Conservation (phyloP, 2,797 vertebrate genomes). For the Cuniculus paca region DNA sequence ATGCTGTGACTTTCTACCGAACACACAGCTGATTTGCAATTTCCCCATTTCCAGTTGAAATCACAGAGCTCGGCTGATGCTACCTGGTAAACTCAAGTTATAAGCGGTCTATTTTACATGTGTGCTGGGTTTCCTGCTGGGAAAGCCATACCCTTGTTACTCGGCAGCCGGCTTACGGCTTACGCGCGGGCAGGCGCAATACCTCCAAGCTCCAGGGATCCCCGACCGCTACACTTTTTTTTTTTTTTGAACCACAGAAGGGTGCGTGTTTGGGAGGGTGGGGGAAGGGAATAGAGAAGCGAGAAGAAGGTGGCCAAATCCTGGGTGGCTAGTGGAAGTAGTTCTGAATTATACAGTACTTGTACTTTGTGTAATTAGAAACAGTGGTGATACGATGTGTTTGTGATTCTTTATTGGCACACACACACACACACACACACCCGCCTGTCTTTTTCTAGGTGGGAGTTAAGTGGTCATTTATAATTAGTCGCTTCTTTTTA, state of each 20-base stretch:
- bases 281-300: not conserved
- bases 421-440: not conserved
- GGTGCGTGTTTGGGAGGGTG: not conserved
- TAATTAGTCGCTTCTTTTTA: slow-evolving; percentile 82
- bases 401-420: slow-evolving; percentile 23
- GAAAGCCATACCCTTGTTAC: slow-evolving; percentile 51
- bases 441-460: slow-evolving; percentile 64
- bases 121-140: slow-evolving; percentile 53
- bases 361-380: slow-evolving; percentile 70
- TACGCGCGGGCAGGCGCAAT: slow-evolving; percentile 19
- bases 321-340: slow-evolving; percentile 42
- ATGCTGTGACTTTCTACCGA: slow-evolving; percentile 40
- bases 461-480: slow-evolving; percentile 82
- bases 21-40: slow-evolving; percentile 58
- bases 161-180: slow-evolving; percentile 1
- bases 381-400: slow-evolving; percentile 58
- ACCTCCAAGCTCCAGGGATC: slow-evolving; percentile 30
- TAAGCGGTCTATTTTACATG: slow-evolving; percentile 60
- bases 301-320: slow-evolving; percentile 14
- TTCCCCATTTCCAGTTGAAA: slow-evolving; percentile 60
- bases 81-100: slow-evolving; percentile 70
- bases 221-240: not conserved
- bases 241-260: not conserved
- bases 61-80: slow-evolving; percentile 1
- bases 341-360: slow-evolving; percentile 60